Base-by-base conservation (phyloP, 2,888 invertebrate genomes). In the Chrysodeixis includens region DNA sequence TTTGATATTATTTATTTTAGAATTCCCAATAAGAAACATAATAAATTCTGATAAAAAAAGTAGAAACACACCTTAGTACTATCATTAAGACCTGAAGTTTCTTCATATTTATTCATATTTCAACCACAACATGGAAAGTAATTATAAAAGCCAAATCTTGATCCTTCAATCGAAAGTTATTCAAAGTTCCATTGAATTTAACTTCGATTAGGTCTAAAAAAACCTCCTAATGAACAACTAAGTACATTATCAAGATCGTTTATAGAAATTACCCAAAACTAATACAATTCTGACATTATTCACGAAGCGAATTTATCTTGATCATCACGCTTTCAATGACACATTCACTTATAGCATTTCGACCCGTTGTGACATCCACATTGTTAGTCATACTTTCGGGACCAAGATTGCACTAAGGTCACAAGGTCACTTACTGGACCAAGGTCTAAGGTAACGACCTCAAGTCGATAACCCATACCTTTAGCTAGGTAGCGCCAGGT, bases 361-460 rank as follows among this genome's bases (percentile, higher is more conserved):
- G n/a, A 40, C 14, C n/a, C n/a, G n/a, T 4, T 40, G 1, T n/a
- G 1, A 4, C n/a, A 40, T 5, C 5, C 14, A 35, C 12, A 1
- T n/a, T 6, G 4, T 40, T n/a, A 40, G 40, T 40, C 40, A 40
- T 40, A 40, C 40, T 4, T 40, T 14, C 6, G n/a, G 14, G n/a
- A 40, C n/a, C 40, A 40, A 40, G 40, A 40, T 40, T 40, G 40
- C n/a, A 40, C n/a, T n/a, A 35, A 35, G 35, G 35, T 35, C 35
- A 14, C 7, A 40, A n/a, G n/a, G 10, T 40, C n/a, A 40, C 40
- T 5, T 5, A n/a, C 40, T 40, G 40, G 40, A 40, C 40, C 40
- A 40, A 40, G 40, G 40, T 40, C 40, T 40, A 40, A 40, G 40
- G 40, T n/a, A 4, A n/a, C 14, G 14, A 1, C 40, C n/a, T 6